These are phyloP conservation scores for Argyresthia albistria DNA, from an alignment of 2,888 invertebrate species.

Conservation along the genomic window DNA sequence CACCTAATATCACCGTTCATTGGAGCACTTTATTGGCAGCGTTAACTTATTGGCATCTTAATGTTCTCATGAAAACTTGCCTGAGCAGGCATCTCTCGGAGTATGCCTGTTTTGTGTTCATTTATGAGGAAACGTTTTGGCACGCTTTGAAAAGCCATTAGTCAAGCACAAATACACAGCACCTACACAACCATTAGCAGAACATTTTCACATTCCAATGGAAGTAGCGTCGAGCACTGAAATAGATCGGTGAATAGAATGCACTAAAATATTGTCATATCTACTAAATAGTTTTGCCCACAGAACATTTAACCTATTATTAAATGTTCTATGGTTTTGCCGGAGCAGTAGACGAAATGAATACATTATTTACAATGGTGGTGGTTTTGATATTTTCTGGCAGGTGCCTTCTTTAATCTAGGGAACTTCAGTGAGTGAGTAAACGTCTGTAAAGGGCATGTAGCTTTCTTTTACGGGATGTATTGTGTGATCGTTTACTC, in stretches of 20 bases:
- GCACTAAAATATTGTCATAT: constrained; percentile 30
- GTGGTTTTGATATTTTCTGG: too few relatives aligned
- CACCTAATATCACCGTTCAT: constrained; percentile 34
- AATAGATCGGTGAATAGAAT: constrained; percentile 43
- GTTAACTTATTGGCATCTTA: constrained; percentile 27
- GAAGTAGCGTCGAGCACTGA: constrained; percentile 42
- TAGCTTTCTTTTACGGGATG: too few relatives aligned
- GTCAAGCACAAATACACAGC: constrained; percentile 55
- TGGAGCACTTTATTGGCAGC: constrained; percentile 27
- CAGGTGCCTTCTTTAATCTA: too few relatives aligned
- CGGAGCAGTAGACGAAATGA: too few relatives aligned
- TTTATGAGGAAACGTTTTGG: constrained; percentile 35
- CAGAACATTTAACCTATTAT: too few relatives aligned
- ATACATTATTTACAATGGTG: too few relatives aligned
- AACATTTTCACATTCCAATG: constrained; percentile 30
- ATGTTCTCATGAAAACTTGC: constrained; percentile 15
- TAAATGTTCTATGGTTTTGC: too few relatives aligned
- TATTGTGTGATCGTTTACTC: too few relatives aligned
- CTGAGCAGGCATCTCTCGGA: too few relatives aligned
- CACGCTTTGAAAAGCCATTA: constrained; percentile 53
- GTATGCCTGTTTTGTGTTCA: neutral
- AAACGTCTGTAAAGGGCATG: too few relatives aligned
- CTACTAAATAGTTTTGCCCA: too few relatives aligned
- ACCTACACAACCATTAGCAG: constrained; percentile 57
- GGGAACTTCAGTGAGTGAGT: too few relatives aligned